Conservation (phyloP, 1,140 invertebrate genomes). For the Copidosoma floridanum region DNA sequence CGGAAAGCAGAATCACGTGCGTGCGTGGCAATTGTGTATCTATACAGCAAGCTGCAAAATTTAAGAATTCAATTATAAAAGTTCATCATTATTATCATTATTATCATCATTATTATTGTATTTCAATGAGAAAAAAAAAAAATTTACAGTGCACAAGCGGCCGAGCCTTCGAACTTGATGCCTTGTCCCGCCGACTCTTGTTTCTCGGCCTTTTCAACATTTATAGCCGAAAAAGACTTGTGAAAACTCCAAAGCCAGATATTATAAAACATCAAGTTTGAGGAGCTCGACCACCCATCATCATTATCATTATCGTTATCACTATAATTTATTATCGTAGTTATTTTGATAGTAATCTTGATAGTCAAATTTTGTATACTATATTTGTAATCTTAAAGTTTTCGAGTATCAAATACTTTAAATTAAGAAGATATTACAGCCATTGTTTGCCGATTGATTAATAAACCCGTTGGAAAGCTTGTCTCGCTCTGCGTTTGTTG, state of each 20-base stretch:
- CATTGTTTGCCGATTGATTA: constrained; percentile 21
- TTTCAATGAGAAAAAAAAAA: too few relatives aligned
- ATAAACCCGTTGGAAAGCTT: constrained; percentile 3
- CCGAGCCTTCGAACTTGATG: constrained; percentile 18
- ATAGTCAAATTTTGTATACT: too few relatives aligned
- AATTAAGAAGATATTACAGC: constrained; percentile 19
- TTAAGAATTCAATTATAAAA: constrained; percentile 30
- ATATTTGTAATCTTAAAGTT: too few relatives aligned
- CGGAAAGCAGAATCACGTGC: too few relatives aligned
- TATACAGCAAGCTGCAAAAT: constrained; percentile 26
- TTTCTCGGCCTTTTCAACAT: constrained; percentile 20
- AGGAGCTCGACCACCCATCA: constrained; percentile 19
- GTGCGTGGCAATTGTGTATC: constrained; percentile 23
- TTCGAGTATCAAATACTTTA: too few relatives aligned
- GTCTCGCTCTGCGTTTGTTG: not conserved
- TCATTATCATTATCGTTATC: too few relatives aligned
- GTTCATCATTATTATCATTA: too few relatives aligned
- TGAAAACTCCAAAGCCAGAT: constrained; percentile 16
- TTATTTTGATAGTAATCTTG: too few relatives aligned
- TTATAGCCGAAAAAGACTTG: constrained; percentile 26
- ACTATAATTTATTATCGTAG: too few relatives aligned
- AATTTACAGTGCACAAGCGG: too few relatives aligned
- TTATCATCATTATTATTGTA: too few relatives aligned
- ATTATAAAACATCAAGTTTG: constrained; percentile 17
- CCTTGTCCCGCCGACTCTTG: constrained; percentile 6